Evolutionary conservation across 1,140 invertebrate species (phyloP).

Genomic region (Argopecten irradians): DNA sequence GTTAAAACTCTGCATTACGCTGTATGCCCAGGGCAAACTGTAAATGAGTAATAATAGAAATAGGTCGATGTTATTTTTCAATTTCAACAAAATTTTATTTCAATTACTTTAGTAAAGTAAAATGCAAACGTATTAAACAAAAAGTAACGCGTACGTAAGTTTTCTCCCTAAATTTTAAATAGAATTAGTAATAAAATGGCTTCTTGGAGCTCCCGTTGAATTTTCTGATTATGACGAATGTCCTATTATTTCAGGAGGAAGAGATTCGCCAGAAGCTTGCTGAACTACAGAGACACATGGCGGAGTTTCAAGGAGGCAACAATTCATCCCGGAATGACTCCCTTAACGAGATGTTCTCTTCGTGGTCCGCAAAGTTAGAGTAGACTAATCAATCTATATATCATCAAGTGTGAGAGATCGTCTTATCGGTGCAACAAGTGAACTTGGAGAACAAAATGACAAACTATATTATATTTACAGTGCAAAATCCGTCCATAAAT

Average conservation of each 20-base stretch:
- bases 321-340: slow-evolving; percentile 19
- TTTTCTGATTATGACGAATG: not conserved
- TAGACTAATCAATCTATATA: too few relatives aligned
- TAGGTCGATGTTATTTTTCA: not conserved
- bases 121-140: not conserved
- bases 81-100: too few relatives aligned
- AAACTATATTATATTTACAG: too few relatives aligned
- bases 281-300: slow-evolving; percentile 47
- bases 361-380: not conserved
- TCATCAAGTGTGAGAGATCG: too few relatives aligned
- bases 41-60: too few relatives aligned
- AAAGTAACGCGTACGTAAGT: not conserved
- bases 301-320: slow-evolving; percentile 38
- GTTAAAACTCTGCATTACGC: too few relatives aligned
- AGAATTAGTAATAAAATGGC: not conserved
- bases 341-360: not conserved
- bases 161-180: not conserved
- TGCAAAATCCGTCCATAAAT: too few relatives aligned
- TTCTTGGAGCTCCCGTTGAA: not conserved
- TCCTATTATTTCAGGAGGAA: slow-evolving; percentile 42
- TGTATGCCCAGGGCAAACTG: too few relatives aligned
- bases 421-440: too few relatives aligned
- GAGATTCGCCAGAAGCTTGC: slow-evolving; percentile 47
- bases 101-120: not conserved
- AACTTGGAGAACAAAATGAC: too few relatives aligned